Evolutionary conservation across 1,140 invertebrate genomes (phyloP).

Genomic region (Sminthurinus signatus): DNA sequence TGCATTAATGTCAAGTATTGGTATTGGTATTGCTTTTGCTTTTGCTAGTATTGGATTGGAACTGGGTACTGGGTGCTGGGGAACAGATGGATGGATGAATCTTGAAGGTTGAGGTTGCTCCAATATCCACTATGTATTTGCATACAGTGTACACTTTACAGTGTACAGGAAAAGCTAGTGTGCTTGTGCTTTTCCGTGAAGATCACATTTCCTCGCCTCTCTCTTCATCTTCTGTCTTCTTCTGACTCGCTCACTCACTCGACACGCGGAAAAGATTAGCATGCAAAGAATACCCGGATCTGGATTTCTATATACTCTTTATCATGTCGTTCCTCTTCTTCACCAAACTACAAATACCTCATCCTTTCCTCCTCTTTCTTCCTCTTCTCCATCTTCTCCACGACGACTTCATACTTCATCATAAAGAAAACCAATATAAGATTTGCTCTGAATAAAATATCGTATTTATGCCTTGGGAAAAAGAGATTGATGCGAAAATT

Average conservation of each 20-base stretch:
- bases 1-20: slow-evolving; percentile 41
- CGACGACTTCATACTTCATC: slow-evolving; percentile 8
- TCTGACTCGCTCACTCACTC: not conserved
- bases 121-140: too few species aligned
- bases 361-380: too few species aligned
- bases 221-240: slow-evolving; percentile 4
- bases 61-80: too few species aligned
- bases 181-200: slow-evolving; percentile 19
- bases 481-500: slow-evolving; percentile 35
- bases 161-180: too few species aligned
- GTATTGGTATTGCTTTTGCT: too few species aligned
- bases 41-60: too few species aligned
- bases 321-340: slow-evolving; percentile 17
- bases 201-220: slow-evolving; percentile 28
- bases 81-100: slow-evolving; percentile 39
- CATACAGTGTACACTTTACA: too few species aligned
- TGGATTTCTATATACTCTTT: slow-evolving; percentile 28
- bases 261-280: slow-evolving; percentile 27
- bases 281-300: slow-evolving; percentile 28
- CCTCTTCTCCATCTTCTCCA: not conserved
- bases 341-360: too few species aligned
- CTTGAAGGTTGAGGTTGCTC: slow-evolving; percentile 30
- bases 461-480: slow-evolving; percentile 34
- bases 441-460: slow-evolving; percentile 34
- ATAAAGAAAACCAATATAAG: slow-evolving; percentile 30